Evolutionary conservation across 2,113 vertebrate species (phyloP), one percentile per base, ranked within the genome.

Genomic region (Oryzias woworae): DNA sequence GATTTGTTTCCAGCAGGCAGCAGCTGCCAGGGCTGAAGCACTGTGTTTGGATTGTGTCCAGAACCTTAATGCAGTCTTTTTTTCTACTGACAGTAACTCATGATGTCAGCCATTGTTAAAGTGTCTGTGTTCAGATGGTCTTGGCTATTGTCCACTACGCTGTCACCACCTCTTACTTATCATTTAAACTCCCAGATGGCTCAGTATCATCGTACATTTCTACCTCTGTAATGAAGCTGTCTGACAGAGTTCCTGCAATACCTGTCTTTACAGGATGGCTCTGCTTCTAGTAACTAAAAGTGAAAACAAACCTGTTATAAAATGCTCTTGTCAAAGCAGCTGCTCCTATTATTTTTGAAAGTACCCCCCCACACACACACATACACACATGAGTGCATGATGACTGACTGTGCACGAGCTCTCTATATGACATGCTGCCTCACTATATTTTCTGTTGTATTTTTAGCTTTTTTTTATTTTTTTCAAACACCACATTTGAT

Each of bases 141-240:
- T 71, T 77, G 84, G 84, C 84, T 60, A 52, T 43, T 23, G 58
- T 71, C 81, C 80, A 81, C 44, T 23, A 62, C 1, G 22, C 69
- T 79, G 80, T 83, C 71, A 69, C 53, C 7, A 18, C 58, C 62
- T 73, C 57, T 63, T 50, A 51, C 71, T 69, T 55, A 71, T 76
- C 63, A 56, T 62, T 67, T 58, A 69, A 69, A 73, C 51, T 71
- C 52, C 53, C 45, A 18, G 58, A 72, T 54, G 45, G 58, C 73
- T 77, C 14, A 24, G 47, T 63, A 59, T 51, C 26, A 47, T 17
- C 22, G 44, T 41, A 44, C 41, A 45, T 53, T 50, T 53, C 52
- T 53, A 28, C 24, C 24, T 46, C 42, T 14, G 24, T 47, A 24
- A 31, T 17, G 23, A 45, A 47, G n/a, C 15, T 7, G 45, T 16